Evolutionary conservation across 1,140 invertebrate species (phyloP).

Genomic region (Halesus radiatus): DNA sequence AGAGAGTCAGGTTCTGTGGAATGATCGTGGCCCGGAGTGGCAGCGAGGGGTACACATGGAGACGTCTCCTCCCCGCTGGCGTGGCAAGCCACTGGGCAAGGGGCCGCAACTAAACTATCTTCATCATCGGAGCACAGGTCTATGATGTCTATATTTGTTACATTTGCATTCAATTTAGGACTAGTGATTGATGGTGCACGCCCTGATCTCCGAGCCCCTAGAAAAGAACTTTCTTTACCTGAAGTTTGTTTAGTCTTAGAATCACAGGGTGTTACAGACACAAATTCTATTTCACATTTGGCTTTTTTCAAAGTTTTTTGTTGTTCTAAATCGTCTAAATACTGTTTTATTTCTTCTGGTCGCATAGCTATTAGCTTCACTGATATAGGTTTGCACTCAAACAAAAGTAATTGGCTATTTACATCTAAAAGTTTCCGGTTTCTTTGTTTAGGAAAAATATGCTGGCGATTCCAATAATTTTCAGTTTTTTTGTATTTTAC

Average conservation of each 20-base stretch:
- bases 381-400: conserved; percentile 64
- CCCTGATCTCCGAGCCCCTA: not conserved
- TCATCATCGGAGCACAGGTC: conserved; percentile 71
- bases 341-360: conserved; percentile 35
- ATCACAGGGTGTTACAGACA: conserved; percentile 38
- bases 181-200: not conserved
- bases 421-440: conserved; percentile 66
- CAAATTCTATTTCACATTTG: conserved; percentile 51
- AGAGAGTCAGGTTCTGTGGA: conserved; percentile 58
- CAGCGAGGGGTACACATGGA: conserved; percentile 40
- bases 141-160: conserved; percentile 63
- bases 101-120: conserved; percentile 64
- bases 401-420: conserved; percentile 64
- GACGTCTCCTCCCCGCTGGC: conserved; percentile 3
- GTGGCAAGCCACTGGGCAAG: conserved; percentile 49
- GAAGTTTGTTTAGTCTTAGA: not conserved
- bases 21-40: conserved; percentile 60
- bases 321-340: conserved; percentile 13
- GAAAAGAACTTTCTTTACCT: not conserved
- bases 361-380: conserved; percentile 64
- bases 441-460: conserved; percentile 64
- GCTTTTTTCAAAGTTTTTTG: not conserved
- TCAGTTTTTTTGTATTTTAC: conserved; percentile 65
- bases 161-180: not conserved
- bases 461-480: conserved; percentile 65